Evolutionary conservation across 2,797 vertebrate genomes (phyloP).

Genomic region (Pteropus rufus): DNA sequence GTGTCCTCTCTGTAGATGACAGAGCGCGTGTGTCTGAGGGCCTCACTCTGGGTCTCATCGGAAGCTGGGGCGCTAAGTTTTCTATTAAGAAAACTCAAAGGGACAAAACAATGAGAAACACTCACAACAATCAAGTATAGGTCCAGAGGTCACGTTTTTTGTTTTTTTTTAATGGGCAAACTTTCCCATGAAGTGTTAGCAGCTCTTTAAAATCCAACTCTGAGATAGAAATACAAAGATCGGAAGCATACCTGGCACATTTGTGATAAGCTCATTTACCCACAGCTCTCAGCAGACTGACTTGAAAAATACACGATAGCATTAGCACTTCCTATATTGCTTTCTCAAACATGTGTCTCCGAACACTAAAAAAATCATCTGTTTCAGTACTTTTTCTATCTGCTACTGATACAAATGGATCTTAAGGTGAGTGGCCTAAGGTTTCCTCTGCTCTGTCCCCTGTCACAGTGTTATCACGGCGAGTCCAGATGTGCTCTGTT

Average conservation of each 20-base stretch:
- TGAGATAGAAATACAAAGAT: not conserved
- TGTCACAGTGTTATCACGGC: not conserved
- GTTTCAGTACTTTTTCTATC: not conserved
- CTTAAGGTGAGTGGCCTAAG: not conserved
- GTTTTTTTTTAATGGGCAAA: not conserved
- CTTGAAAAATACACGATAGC: not conserved
- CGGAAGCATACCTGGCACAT: not conserved
- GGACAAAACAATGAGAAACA: not conserved
- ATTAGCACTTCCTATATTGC: not conserved
- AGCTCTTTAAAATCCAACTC: slow-evolving; percentile 24
- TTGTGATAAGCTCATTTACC: not conserved
- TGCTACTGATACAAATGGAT: not conserved
- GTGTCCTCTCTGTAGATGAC: not conserved
- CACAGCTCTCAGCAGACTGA: not conserved
- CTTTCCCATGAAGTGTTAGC: not conserved
- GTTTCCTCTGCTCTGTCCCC: not conserved
- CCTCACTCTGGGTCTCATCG: not conserved
- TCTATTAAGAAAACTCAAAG: not conserved
- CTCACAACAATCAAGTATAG: not conserved
- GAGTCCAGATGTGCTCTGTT: not conserved
- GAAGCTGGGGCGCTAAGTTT: not conserved
- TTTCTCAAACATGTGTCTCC: not conserved
- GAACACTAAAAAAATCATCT: not conserved
- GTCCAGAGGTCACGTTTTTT: not conserved
- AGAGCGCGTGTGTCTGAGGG: not conserved